Percentiles rank a stretch among this genome's conserved stretches.
Evolutionary conservation across 2,888 invertebrate species (phyloP).

Genomic region (Sinopyrophorus schimmeli): DNA sequence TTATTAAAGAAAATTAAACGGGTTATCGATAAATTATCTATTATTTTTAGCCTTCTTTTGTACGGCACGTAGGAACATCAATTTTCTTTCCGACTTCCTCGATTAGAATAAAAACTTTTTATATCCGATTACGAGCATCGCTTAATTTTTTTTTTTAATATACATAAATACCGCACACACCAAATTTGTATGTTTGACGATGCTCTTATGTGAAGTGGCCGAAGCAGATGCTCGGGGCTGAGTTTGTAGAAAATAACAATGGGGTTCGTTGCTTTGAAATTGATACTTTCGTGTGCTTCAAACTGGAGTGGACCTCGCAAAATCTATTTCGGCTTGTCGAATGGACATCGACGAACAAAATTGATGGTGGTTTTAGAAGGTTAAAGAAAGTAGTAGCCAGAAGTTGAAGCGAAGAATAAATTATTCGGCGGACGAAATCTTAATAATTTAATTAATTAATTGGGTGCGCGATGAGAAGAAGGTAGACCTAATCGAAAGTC

Average conservation of each 20-base stretch:
- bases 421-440: too few species aligned
- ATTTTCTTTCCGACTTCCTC: too few species aligned
- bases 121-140: neutral
- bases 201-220: slow-evolving; percentile 12
- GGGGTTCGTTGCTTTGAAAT: slow-evolving; percentile 6
- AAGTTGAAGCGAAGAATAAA: too few species aligned
- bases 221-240: slow-evolving; percentile 12
- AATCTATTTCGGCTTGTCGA: neutral
- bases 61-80: neutral
- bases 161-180: too few species aligned
- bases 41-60: neutral
- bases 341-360: too few species aligned
- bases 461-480: too few species aligned
- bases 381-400: too few species aligned
- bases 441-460: too few species aligned
- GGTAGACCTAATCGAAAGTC: too few species aligned
- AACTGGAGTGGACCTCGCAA: slow-evolving; percentile 10
- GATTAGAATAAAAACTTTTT: too few species aligned
- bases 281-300: slow-evolving; percentile 16
- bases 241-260: slow-evolving; percentile 12
- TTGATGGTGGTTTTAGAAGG: too few species aligned
- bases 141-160: neutral
- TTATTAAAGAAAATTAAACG: slow-evolving; percentile 18
- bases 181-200: too few species aligned
- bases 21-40: slow-evolving; percentile 11